Evolutionary conservation across 2,113 vertebrate species (phyloP).

Genomic region (Dolichotis patagonum): DNA sequence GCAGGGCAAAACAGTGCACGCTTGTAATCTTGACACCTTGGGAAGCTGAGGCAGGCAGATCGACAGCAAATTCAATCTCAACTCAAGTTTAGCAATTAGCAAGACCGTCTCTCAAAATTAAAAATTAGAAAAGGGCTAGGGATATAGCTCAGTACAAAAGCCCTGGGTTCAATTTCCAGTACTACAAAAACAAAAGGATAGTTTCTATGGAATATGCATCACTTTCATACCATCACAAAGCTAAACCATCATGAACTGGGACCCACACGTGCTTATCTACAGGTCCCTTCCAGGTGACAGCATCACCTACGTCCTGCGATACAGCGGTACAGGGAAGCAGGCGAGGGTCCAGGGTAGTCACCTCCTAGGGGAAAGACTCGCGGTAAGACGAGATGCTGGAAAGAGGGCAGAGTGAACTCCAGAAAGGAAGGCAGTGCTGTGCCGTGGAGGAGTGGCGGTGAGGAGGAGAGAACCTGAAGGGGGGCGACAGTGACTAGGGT

Average conservation of each 20-base stretch:
- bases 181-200: not conserved
- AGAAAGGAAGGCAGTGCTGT: not conserved
- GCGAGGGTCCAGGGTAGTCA: not conserved
- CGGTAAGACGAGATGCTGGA: not conserved
- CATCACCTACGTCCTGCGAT: not conserved
- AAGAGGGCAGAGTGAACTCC: not conserved
- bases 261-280: not conserved
- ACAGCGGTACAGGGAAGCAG: rapidly evolving
- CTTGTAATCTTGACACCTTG: not conserved
- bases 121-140: not conserved
- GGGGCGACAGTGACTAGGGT: too few species aligned
- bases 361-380: not conserved
- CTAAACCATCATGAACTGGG: too few species aligned
- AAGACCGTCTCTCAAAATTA: not conserved
- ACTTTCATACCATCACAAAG: not conserved
- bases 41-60: not conserved
- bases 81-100: not conserved
- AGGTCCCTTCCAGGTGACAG: not conserved
- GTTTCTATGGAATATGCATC: not conserved
- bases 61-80: not conserved
- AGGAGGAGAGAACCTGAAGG: not conserved
- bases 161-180: not conserved
- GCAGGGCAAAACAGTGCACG: not conserved
- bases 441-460: too few species aligned
- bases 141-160: not conserved